Percentiles rank a stretch among this genome's conserved stretches.
phyloP scores from a whole-genome alignment of 2,888 invertebrate genomes.

The Strigamia crassipes region DNA sequence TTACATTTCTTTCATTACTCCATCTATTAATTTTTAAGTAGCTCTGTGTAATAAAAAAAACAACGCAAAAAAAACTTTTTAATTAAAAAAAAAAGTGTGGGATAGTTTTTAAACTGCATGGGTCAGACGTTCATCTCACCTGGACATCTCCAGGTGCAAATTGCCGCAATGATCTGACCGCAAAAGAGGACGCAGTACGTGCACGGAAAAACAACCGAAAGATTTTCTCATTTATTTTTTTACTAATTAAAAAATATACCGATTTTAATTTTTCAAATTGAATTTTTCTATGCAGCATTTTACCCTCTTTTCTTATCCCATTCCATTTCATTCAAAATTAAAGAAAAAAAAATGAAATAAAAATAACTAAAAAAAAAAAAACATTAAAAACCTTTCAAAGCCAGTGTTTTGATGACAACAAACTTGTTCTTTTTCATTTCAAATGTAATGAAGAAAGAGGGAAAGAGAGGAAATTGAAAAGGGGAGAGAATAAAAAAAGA shows the following conservation, averaged over 20 bases:
- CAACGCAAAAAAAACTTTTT: not conserved
- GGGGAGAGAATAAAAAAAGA: constrained; percentile 5
- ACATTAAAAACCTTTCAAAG: not conserved
- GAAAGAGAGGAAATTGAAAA: constrained; percentile 26
- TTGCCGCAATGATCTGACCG: constrained; percentile 33
- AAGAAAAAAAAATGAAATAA: not conserved
- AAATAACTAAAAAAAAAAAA: not conserved
- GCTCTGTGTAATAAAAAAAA: not conserved
- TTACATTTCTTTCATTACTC: constrained; percentile 28
- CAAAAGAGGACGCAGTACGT: constrained; percentile 19
- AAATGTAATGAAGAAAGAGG: not conserved
- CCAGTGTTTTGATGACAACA: constrained; percentile 29
- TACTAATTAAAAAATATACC: not conserved
- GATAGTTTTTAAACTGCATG: not conserved
- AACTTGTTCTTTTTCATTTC: constrained; percentile 19
- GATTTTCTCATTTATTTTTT: constrained; percentile 9
- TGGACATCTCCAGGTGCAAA: constrained; percentile 33
- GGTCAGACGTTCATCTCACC: constrained; percentile 39
- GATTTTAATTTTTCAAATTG: constrained; percentile 8
- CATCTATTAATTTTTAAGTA: constrained; percentile 27
- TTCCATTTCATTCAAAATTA: not conserved
- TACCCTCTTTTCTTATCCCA: constrained; percentile 32
- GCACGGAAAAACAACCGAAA: constrained; percentile 13
- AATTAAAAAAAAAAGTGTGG: not conserved
- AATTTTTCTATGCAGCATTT: constrained; percentile 6